These are phyloP conservation scores for Carabus problematicus DNA, from an alignment of 2,888 invertebrate species.

Conservation along the genomic window DNA sequence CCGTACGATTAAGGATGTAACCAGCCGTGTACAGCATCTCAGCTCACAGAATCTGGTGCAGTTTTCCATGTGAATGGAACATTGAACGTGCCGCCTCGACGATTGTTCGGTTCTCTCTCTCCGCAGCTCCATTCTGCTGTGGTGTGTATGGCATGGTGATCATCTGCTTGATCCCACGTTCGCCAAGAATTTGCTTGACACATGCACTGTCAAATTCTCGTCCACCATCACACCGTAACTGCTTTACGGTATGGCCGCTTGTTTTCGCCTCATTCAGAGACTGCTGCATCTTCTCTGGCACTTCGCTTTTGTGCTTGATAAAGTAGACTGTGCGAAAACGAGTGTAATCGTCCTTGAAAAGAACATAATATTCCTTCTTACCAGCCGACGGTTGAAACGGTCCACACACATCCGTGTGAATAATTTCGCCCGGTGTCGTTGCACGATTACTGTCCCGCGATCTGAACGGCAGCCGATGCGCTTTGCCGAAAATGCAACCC, in stretches of 20 bases:
- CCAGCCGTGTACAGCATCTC: slow-evolving; percentile 44
- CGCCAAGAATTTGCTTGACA: too few relatives aligned
- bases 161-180: too few relatives aligned
- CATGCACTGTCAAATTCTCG: too few relatives aligned
- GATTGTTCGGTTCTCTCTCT: slow-evolving; percentile 12
- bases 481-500: too few relatives aligned
- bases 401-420: slow-evolving; percentile 48
- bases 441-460: slow-evolving; percentile 44
- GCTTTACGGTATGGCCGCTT: too few relatives aligned
- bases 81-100: slow-evolving; percentile 28
- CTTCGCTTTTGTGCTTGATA: slow-evolving; percentile 27
- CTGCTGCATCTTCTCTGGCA: slow-evolving; percentile 10
- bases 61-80: slow-evolving; percentile 32
- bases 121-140: too few relatives aligned
- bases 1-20: slow-evolving; percentile 45
- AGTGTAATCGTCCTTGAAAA: slow-evolving; percentile 22
- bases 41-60: slow-evolving; percentile 44
- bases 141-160: too few relatives aligned
- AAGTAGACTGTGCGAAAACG: slow-evolving; percentile 11
- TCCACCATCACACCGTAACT: too few relatives aligned
- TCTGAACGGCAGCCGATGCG: slow-evolving; percentile 46
- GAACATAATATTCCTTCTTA: slow-evolving; percentile 26
- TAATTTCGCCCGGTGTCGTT: slow-evolving; percentile 45
- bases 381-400: slow-evolving; percentile 44
- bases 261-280: slow-evolving; percentile 23